Evolutionary conservation across 2,113 vertebrate species (phyloP).

Genomic region (Gallinago paraguaiae): DNA sequence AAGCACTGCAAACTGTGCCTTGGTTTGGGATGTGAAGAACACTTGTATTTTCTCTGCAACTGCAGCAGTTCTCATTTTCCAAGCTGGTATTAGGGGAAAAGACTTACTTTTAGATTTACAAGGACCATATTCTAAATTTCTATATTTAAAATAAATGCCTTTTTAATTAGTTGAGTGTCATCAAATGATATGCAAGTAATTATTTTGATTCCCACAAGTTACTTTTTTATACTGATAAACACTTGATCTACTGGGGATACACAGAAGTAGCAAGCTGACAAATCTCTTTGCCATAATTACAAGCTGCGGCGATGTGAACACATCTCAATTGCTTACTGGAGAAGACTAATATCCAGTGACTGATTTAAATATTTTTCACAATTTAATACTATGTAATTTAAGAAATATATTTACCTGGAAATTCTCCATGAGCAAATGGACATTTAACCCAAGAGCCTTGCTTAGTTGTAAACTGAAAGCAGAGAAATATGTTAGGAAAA

Average conservation of each 20-base stretch:
- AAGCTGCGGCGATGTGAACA: neutral
- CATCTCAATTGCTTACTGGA: neutral
- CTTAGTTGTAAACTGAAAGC: constrained; percentile 78
- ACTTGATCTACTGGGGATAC: neutral
- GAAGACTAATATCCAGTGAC: neutral
- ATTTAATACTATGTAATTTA: neutral
- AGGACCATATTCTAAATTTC: neutral
- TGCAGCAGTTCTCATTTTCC: constrained; percentile 64
- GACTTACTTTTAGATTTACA: neutral
- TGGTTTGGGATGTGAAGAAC: constrained; percentile 53
- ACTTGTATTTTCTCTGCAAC: constrained; percentile 48
- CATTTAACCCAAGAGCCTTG: constrained; percentile 80
- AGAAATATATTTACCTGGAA: constrained; percentile 74
- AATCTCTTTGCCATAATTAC: neutral
- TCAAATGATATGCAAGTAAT: neutral
- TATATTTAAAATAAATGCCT: neutral
- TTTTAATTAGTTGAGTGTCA: neutral
- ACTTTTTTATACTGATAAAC: neutral
- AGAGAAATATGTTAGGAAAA: constrained; percentile 30
- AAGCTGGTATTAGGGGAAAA: constrained; percentile 54
- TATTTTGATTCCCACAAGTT: neutral
- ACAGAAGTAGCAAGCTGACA: neutral
- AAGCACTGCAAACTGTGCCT: constrained; percentile 62
- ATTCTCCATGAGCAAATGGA: constrained; percentile 77
- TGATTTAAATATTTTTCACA: neutral